Evolutionary conservation across 2,888 invertebrate genomes (phyloP).

Genomic region (Prionchulus punctatus): DNA sequence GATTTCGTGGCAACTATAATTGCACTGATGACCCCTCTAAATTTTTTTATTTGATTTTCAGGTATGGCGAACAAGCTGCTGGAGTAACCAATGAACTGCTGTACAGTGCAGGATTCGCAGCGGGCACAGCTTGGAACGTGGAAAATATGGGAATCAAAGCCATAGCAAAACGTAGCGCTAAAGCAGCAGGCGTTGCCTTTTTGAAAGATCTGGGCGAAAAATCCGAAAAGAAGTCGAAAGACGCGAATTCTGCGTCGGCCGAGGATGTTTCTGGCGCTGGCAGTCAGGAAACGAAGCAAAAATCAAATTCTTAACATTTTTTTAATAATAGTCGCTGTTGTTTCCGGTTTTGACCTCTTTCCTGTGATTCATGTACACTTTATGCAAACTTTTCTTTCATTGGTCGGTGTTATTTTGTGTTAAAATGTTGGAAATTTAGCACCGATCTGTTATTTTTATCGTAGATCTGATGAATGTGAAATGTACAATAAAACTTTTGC

Average conservation of each 20-base stretch:
- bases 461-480: no score
- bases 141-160: constrained; percentile 51
- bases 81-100: constrained; percentile 49
- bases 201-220: constrained; percentile 33
- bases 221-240: neutral
- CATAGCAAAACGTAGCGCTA: constrained; percentile 47
- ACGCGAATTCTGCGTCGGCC: neutral
- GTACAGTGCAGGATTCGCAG: constrained; percentile 52
- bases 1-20: neutral
- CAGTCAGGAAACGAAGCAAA: no score
- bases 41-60: constrained; percentile 27
- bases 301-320: no score
- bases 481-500: no score
- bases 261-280: no score
- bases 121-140: constrained; percentile 48
- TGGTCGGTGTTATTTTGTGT: no score
- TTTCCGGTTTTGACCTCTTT: no score
- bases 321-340: no score
- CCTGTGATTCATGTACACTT: no score
- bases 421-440: no score
- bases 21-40: neutral
- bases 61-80: constrained; percentile 53
- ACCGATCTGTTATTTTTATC: no score
- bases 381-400: no score
- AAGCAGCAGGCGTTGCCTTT: constrained; percentile 46